These are phyloP conservation scores for Philereme vetulata DNA, from an alignment of 2,888 invertebrate species.

Conservation along the genomic window DNA sequence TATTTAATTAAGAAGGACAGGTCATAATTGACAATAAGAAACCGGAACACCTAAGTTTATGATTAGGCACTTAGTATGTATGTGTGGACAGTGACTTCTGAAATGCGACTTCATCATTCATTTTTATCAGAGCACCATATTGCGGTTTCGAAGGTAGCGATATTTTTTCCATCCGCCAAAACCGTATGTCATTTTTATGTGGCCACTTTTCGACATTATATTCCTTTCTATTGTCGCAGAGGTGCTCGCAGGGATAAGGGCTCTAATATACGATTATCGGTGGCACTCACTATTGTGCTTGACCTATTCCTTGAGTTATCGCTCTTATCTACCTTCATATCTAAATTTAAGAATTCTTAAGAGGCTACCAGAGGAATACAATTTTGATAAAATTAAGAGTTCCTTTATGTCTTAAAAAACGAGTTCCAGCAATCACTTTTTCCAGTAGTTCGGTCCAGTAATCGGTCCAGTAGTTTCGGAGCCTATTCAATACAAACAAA, in stretches of 20 bases:
- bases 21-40: no score
- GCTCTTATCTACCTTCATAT: conserved; percentile 70
- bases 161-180: conserved; percentile 60
- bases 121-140: conserved; percentile 41
- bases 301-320: conserved; percentile 80
- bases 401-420: no score
- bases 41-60: no score
- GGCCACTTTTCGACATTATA: conserved; percentile 82
- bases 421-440: no score
- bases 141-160: conserved; percentile 34
- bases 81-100: neutral
- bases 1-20: no score
- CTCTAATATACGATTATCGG: conserved; percentile 83
- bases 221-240: conserved; percentile 80
- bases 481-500: no score
- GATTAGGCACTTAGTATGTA: no score
- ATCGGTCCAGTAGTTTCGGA: no score
- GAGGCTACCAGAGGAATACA: conserved; percentile 24
- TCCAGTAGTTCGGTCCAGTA: no score
- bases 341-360: conserved; percentile 63
- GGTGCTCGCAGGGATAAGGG: conserved; percentile 82
- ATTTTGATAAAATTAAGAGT: no score
- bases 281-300: conserved; percentile 81
- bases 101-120: conserved; percentile 38
- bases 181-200: conserved; percentile 83